Evolutionary conservation across 2,113 vertebrate species (phyloP).

Genomic region (Psilopsiagon aurifrons): DNA sequence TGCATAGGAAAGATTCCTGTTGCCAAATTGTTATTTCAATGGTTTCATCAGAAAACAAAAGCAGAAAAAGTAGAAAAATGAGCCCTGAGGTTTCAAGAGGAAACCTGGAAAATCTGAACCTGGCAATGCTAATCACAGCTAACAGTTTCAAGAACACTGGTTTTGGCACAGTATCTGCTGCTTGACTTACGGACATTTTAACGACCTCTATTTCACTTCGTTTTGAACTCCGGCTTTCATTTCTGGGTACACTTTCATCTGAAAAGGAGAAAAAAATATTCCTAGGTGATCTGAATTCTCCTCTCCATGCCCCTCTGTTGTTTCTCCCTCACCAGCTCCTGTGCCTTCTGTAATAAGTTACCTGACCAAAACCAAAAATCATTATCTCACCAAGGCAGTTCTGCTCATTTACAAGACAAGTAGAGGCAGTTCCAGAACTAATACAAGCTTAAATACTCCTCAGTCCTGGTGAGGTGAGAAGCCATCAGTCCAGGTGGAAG

Average conservation of each 20-base stretch:
- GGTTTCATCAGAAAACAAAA: slow-evolving; percentile 1
- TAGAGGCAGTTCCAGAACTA: background rate
- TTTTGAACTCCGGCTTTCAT: background rate
- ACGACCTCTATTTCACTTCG: background rate
- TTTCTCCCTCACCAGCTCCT: background rate
- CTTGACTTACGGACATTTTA: background rate
- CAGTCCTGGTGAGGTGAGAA: background rate
- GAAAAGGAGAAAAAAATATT: background rate
- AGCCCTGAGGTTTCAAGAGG: background rate
- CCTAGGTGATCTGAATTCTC: background rate
- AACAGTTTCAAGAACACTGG: background rate
- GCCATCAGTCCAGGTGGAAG: background rate
- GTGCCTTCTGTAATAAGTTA: background rate
- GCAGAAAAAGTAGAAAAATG: background rate
- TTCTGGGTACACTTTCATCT: background rate
- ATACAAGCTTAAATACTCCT: background rate
- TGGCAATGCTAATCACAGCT: background rate
- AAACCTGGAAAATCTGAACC: background rate
- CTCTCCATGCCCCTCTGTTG: background rate
- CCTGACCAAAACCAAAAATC: background rate
- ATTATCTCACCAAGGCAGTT: background rate
- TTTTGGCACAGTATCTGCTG: background rate
- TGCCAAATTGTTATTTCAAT: slow-evolving; percentile 16
- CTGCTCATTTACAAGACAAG: background rate
- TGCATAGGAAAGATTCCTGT: background rate